Evolutionary conservation across 2,113 vertebrate genomes (phyloP).

Genomic region (Upupa epops): DNA sequence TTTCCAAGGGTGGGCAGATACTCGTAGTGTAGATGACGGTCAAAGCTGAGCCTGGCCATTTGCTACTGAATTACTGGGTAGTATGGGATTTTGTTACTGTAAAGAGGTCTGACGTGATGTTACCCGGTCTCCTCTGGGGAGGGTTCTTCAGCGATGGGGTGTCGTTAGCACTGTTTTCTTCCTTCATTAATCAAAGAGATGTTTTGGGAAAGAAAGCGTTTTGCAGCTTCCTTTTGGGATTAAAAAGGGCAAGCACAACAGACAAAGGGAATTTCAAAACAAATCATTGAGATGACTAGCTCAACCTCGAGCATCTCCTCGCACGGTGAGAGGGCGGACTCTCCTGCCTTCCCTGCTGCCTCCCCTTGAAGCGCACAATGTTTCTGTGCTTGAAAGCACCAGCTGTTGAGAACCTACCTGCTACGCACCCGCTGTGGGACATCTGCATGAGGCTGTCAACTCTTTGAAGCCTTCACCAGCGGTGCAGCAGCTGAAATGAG

Average conservation of each 20-base stretch:
- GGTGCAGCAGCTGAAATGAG: neutral
- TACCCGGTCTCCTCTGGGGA: neutral
- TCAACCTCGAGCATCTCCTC: rapidly evolving
- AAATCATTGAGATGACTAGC: neutral
- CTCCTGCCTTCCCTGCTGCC: neutral
- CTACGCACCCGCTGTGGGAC: rapidly evolving
- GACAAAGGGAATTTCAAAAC: neutral
- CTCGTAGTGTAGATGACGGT: neutral
- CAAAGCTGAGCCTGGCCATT: neutral
- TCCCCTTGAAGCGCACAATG: neutral
- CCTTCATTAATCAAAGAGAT: neutral
- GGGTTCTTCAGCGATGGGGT: neutral
- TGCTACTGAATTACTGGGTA: neutral
- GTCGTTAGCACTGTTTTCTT: neutral
- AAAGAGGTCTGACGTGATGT: neutral
- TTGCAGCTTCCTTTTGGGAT: neutral
- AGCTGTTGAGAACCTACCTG: neutral
- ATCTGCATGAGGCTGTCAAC: neutral
- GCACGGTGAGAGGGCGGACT: neutral
- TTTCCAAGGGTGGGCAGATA: neutral
- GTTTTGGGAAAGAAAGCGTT: conserved; percentile 3
- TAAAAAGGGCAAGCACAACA: neutral
- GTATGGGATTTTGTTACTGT: neutral
- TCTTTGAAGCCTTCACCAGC: neutral
- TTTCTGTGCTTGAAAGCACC: neutral